Base-by-base conservation (phyloP, 2,113 vertebrate species). In the Sciurus niger region DNA sequence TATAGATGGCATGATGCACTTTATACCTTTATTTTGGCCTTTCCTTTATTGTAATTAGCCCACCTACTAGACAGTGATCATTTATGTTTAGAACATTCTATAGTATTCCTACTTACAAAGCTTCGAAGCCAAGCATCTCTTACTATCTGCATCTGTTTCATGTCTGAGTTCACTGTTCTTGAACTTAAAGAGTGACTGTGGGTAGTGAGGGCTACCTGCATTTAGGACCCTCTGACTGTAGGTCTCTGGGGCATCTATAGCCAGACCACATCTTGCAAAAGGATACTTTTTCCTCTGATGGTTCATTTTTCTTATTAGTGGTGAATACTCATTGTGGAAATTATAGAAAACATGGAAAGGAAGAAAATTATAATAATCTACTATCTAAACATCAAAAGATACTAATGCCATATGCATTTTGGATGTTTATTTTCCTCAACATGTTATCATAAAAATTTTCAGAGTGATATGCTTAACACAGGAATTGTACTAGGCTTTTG, bases 11-110 rank as follows among this genome's bases (percentile, higher is more conserved):
- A 4, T 60, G 30, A 93, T 43, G 32, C 28, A 85, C 17, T 51
- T 74, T 30, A 63, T 1, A 68, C 40, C 25, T 76, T 84, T 92
- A 55, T 96, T 79, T 82, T 67, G 37, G 48, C 8, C 70, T 86
- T 53, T 83, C 76, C 73, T 60, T 83, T 51, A 92, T 60, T 28
- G 17, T 72, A 90, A 58, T 93, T 93, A 84, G 90, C 68, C 25
- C 13, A 55, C 18, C 82, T n/a, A 68, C 30, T 55, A 76, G 16
- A 95, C 37, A 63, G 80, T 32, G 13, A n/a, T 9, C 58, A 30
- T 22, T 86, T 94, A 67, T 82, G 3, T 6, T 82, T 37, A 63
- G 51, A 40, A 77, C 22, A 72, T 67, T 63, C 89, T 34, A 30
- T 1, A 51, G 63, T 37, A 65, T 51, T 86, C 5, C 20, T 34